Percentiles rank a stretch among this genome's conserved stretches.
These are phyloP conservation scores for Trachemys scripta DNA, from an alignment of 2,113 vertebrate species.

Conservation along the genomic window DNA sequence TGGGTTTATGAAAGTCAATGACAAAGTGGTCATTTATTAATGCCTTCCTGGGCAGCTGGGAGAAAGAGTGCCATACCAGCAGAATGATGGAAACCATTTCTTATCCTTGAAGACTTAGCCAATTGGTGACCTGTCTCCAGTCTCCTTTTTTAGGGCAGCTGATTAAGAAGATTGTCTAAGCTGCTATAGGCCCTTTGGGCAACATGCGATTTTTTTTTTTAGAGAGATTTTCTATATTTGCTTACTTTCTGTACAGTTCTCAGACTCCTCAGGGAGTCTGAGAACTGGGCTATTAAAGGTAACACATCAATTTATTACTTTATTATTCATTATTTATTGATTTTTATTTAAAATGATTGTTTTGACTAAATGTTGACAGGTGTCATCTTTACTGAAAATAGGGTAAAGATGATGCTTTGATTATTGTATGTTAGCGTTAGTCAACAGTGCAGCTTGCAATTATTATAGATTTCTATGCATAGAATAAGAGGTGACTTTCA, in stretches of 20 bases:
- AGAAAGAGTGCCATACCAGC: background rate
- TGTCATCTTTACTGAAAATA: background rate
- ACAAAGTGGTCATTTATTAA: background rate
- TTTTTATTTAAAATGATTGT: background rate
- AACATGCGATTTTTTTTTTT: background rate
- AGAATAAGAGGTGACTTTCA: background rate
- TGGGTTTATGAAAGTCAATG: background rate
- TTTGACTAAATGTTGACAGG: background rate
- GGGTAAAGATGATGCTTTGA: background rate
- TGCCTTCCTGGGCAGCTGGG: background rate
- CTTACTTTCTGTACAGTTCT: background rate
- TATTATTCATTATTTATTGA: background rate
- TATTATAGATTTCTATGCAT: background rate
- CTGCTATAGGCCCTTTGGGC: background rate
- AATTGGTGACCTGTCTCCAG: background rate
- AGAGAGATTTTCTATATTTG: background rate
- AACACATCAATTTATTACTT: background rate
- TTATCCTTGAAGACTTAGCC: background rate
- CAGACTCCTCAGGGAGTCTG: background rate
- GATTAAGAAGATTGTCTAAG: background rate
- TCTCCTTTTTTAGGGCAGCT: background rate
- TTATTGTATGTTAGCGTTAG: background rate
- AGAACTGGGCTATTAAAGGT: background rate
- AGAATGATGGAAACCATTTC: background rate
- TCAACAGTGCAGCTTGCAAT: background rate